Evolutionary conservation across 1,140 invertebrate species (phyloP).

Genomic region (Cydia amplana): DNA sequence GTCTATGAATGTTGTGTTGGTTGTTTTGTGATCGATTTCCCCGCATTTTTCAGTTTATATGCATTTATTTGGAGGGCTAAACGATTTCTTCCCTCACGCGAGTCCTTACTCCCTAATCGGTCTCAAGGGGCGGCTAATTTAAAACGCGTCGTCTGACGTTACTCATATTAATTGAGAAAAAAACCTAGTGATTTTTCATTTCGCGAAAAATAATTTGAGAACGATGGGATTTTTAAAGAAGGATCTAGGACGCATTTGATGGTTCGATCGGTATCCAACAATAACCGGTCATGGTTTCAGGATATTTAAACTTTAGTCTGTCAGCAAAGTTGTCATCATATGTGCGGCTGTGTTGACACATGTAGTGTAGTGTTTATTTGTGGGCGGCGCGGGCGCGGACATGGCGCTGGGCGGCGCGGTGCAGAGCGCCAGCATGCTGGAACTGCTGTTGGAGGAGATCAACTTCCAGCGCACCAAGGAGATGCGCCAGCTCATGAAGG

Average conservation of each 20-base stretch:
- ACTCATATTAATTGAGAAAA: not conserved
- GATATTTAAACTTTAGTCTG: not conserved
- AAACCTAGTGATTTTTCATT: not conserved
- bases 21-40: conserved; percentile 33
- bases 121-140: not conserved
- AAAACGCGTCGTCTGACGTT: not conserved
- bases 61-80: conserved; percentile 7
- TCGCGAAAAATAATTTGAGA: not conserved
- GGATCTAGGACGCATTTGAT: not conserved
- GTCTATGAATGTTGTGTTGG: conserved; percentile 30
- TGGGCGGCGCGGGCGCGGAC: conserved; percentile 27
- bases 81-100: not conserved
- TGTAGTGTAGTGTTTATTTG: conserved; percentile 42
- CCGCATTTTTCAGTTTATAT: conserved; percentile 28
- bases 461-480: conserved; percentile 94
- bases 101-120: not conserved
- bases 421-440: conserved; percentile 87
- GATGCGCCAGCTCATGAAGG: conserved; percentile 91
- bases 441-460: conserved; percentile 93
- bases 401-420: conserved; percentile 83
- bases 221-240: conserved; percentile 18
- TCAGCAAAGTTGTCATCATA: not conserved
- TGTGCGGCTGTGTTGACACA: conserved; percentile 37
- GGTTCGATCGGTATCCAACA: not conserved
- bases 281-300: not conserved